Base-by-base conservation (phyloP, 2,113 vertebrate species). In the Alaudala cheleensis region DNA sequence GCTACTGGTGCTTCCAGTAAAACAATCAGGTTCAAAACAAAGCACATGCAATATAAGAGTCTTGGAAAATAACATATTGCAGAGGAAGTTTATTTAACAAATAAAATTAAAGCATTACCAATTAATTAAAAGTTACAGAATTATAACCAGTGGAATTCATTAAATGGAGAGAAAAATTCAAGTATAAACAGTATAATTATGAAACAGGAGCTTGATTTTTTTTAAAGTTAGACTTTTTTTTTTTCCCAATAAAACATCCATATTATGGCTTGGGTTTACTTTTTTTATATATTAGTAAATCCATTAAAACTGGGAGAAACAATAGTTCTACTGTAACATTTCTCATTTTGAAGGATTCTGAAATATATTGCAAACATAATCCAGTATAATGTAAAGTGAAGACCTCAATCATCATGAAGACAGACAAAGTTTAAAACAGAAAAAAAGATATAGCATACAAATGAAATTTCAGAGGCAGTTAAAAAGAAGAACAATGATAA, bases 331-430 rank as follows among this genome's bases (percentile, higher is more conserved):
- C 45, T 64, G n/a, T 57, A 95, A 49, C 23, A 70, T 66, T 88
- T 93, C 42, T 88, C 18, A 83, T 96, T 90, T 83, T 77, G 34
- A 86, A 80, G 64, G 54, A 81, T 57, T 90, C 33, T 70, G 60
- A 94, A 92, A 78, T 54, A 58, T 33, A 78, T 78, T 93, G 45
- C 28, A 66, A 83, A 70, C 26, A 77, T 80, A 82, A 95, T 83
- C 65, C 88, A 82, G 34, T 47, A 62, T 47, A 78, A 84, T 51
- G 19, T 74, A 57, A 92, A 96, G 54, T 56, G 54, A 93, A 88
- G 34, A 88, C 62, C 82, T 86, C 67, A 80, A 19, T 92, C 62
- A 65, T 86, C 25, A 69, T 64, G 76, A 79, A 90, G 81, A 72
- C 4, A 79, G 42, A 78, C 5, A 29, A 10, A 66, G 17, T 71